Conservation (phyloP, 2,888 invertebrate species). For the Horisme vitalbata region DNA sequence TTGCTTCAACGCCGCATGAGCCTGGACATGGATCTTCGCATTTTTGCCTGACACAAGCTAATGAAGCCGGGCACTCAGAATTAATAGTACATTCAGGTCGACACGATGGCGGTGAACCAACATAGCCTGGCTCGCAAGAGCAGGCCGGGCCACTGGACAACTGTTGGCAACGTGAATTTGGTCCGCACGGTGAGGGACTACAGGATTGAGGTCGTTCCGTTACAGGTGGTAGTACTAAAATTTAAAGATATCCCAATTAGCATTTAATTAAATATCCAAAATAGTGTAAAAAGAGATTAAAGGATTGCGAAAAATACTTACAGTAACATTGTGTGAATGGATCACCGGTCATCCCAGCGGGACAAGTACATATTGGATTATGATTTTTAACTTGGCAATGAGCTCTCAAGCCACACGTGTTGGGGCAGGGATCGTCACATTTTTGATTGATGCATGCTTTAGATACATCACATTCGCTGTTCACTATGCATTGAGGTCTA, state of each 20-base stretch:
- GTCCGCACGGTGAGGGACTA: conserved; percentile 92
- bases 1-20: conserved; percentile 90
- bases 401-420: conserved; percentile 93
- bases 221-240: conserved; percentile 61
- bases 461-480: conserved; percentile 91
- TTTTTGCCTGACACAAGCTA: conserved; percentile 90
- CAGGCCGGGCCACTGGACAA: conserved; percentile 89
- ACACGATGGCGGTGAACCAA: conserved; percentile 91
- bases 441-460: conserved; percentile 93
- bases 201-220: conserved; percentile 89
- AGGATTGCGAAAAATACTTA: conserved; percentile 70
- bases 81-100: conserved; percentile 91
- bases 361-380: conserved; percentile 94
- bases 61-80: conserved; percentile 89
- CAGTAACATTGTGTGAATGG: conserved; percentile 91
- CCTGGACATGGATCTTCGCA: conserved; percentile 93
- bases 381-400: conserved; percentile 92
- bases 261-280: too few relatives aligned
- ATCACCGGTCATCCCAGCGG: conserved; percentile 92
- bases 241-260: too few relatives aligned
- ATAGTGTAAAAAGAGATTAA: not conserved
- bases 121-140: conserved; percentile 89
- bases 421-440: conserved; percentile 94
- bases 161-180: conserved; percentile 91
- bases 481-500: conserved; percentile 93